Evolutionary conservation across 2,888 invertebrate genomes (phyloP), one percentile per base, ranked within the genome.

Genomic region (Thymelicus lineola): DNA sequence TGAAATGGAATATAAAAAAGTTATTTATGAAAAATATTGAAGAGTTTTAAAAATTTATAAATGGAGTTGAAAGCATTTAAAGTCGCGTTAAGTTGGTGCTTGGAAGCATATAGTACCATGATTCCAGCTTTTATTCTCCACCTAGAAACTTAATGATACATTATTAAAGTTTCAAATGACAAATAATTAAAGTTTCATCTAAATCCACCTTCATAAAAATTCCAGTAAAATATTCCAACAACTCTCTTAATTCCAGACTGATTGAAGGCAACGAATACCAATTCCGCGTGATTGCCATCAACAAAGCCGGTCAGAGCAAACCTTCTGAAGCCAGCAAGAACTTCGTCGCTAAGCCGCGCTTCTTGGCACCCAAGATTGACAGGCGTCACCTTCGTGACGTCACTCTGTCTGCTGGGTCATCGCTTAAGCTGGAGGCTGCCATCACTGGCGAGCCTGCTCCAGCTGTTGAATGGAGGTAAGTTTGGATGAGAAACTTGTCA

Each of bases 241-340:
- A 42, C 12, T 42, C 12, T 42, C 12, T 12, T 12, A 6, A 17
- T 53, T 70, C 4, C 85, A 94, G 94, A 55, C 90, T 99, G 61
- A 97, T 97, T 81, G 99, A 99, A 94, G 99, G 99, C 77, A 98
- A 98, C 86, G 98, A 99, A 84, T 99, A 98, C 87, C 98, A 99
- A 89, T 99, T 99, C 96, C 96, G 99, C 42, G 97, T 99, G 42
- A 96, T 98, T 76, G 99, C 99, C 9, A 94, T 99, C 67, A 99
- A 99, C 92, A 98, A 98, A 86, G 98, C 98, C 10, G 99, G 99
- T 0, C 96, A 96, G 83, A 98, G 99, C 80, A 97, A 98, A 78
- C 98, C 99, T 0, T 98, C 98, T 9, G 97, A 98, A 70, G 94
- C 97, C 28, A 97, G 97, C 89, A 98, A 97, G 90, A 96, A 95